A percentile compares a stretch with the other conserved stretches of the same genome.
Evolutionary conservation across 1,140 invertebrate species (phyloP).

Genomic region (Drosophila grimshawi): DNA sequence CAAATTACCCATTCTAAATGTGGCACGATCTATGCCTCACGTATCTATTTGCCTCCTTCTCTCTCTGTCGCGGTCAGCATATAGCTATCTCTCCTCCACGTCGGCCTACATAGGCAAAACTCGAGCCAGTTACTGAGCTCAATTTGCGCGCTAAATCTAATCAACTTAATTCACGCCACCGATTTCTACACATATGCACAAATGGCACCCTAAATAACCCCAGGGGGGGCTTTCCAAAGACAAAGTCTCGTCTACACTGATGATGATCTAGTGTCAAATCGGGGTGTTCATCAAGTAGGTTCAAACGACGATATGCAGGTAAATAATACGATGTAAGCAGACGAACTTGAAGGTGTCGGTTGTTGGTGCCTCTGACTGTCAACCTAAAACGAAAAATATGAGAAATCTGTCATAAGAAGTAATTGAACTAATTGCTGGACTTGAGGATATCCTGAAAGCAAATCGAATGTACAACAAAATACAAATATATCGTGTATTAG

Average conservation of each 20-base stretch:
- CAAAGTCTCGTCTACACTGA: constrained; percentile 3
- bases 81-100: neutral
- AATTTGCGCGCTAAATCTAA: constrained; percentile 78
- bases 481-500: neutral
- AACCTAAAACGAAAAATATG: neutral
- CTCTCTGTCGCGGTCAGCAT: constrained; percentile 4
- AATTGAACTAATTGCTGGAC: neutral
- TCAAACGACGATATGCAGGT: constrained; percentile 23
- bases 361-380: constrained; percentile 12
- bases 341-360: constrained; percentile 31
- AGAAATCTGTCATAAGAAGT: neutral
- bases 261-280: constrained; percentile 9
- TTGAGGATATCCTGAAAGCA: neutral
- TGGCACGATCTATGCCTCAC: constrained; percentile 16
- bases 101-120: constrained; percentile 40
- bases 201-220: constrained; percentile 33
- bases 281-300: constrained; percentile 24
- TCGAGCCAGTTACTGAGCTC: constrained; percentile 39
- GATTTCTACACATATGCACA: constrained; percentile 21
- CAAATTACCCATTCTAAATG: constrained; percentile 47
- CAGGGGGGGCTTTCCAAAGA: constrained; percentile 11
- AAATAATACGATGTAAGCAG: constrained; percentile 8
- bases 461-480: neutral
- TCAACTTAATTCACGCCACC: constrained; percentile 76
- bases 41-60: neutral